Conservation (phyloP, 2,888 invertebrate genomes). For the Cyclophora punctaria region DNA sequence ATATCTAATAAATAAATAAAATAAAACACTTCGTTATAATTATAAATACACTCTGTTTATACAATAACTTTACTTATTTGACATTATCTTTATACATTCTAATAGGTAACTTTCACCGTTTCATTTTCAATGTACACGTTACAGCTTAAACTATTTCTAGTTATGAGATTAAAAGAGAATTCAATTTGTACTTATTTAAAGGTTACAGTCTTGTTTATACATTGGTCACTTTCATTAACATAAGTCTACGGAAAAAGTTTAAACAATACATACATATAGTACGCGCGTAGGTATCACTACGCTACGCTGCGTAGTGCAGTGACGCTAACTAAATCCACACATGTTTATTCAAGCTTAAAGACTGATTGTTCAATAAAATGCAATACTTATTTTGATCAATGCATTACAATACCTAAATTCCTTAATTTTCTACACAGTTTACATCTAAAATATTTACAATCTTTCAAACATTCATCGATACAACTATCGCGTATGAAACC, state of each 20-base stretch:
- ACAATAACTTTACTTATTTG: conserved; percentile 13
- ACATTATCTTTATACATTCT: conserved; percentile 19
- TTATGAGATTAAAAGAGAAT: conserved; percentile 6
- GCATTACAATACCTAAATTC: no score
- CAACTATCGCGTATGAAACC: no score
- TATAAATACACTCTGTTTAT: conserved; percentile 57
- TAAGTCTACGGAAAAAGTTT: conserved; percentile 4
- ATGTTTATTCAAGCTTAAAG: no score
- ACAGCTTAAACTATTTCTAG: conserved; percentile 1
- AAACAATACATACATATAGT: conserved; percentile 12
- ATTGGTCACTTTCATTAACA: conserved; percentile 54
- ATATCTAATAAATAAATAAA: conserved; percentile 21
- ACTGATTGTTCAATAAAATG: no score
- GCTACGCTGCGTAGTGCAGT: no score
- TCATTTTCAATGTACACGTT: conserved; percentile 36
- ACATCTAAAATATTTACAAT: no score
- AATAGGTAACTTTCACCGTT: conserved; percentile 67
- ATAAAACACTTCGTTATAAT: conserved; percentile 40
- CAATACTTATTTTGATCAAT: no score
- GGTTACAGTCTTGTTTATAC: conserved; percentile 62
- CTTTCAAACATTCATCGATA: no score
- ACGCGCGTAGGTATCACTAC: no score
- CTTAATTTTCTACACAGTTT: no score
- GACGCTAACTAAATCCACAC: no score
- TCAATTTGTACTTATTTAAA: conserved; percentile 61